These are phyloP conservation scores for Tragulus kanchil DNA, from an alignment of 2,113 vertebrate genomes.

Conservation along the genomic window DNA sequence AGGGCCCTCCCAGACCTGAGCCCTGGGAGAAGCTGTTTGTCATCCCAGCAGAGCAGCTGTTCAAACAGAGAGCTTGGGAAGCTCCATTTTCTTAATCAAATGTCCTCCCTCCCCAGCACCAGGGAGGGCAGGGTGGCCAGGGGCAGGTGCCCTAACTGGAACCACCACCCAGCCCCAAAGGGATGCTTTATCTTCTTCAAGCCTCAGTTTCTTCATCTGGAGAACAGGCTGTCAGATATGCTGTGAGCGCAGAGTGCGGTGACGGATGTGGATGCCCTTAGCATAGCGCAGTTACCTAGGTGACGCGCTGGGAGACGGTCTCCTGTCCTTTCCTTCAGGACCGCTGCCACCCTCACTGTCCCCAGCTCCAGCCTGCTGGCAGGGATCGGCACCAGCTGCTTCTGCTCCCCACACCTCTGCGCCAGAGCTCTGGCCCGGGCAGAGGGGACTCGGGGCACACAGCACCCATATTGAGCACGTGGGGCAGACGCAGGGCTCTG, in stretches of 20 bases:
- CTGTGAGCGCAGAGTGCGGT: background rate
- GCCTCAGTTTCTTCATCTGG: background rate
- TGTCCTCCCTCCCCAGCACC: background rate
- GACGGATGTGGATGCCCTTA: background rate
- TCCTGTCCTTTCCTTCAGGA: background rate
- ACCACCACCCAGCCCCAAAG: background rate
- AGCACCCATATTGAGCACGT: background rate
- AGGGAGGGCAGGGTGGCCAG: background rate
- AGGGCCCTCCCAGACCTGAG: background rate
- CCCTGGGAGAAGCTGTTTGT: background rate
- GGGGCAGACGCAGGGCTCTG: background rate
- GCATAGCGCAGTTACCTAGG: too few relatives aligned
- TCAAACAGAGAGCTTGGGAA: slow-evolving; percentile 70
- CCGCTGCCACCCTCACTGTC: background rate
- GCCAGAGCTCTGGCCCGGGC: background rate
- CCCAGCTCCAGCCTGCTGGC: background rate
- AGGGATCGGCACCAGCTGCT: background rate
- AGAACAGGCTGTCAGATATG: background rate
- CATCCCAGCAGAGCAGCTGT: slow-evolving; percentile 72
- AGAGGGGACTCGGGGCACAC: background rate
- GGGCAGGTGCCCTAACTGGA: background rate
- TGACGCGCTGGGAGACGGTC: background rate
- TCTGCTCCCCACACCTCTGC: background rate
- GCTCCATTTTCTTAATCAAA: slow-evolving; percentile 69
- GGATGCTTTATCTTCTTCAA: background rate